Base-by-base conservation (phyloP, 1,140 invertebrate genomes). In the Sarcophaga peregrina region DNA sequence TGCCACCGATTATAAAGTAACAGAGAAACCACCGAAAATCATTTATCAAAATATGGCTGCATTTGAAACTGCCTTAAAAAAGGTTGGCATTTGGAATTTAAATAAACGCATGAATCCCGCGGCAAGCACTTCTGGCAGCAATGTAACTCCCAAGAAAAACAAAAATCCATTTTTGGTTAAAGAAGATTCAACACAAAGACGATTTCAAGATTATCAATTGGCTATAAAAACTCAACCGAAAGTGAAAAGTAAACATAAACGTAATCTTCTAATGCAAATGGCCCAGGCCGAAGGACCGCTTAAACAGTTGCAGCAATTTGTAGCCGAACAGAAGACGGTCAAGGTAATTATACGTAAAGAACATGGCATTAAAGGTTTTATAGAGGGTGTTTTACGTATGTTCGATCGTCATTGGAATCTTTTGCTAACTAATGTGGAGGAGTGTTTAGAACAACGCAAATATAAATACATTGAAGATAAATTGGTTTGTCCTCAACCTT, bases 341-440 rank as follows among this genome's bases (percentile, higher is more conserved):
- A 95, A 95, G 92, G 94, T 94, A 45, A 91, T 93, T 80, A 94
- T 94, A 0, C 92, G 95, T 73, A 93, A 93, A 82, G 93, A 92
- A 25, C 87, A 87, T 15, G 93, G 93, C 11, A 91, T 98, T 20
- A 92, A 96, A 84, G 96, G 97, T 17, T 93, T 93, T 83, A 93
- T 96, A 83, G 94, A 94, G 82, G 98, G 96, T 5, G 95, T 93
- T 85, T 91, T 99, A 46, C 93, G 95, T 17, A 96, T 96, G 8
- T 99, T 98, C 91, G 98, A 99, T 91, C 98, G 97, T 90, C 96
- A 98, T 88, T 98, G 96, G 95, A 99, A 99, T 91, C 90, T 99
- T 83, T 95, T 96, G 8, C 90, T 99, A 50, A 93, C 93, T 62
- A 96, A 98, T 91, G 97, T 97, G 5, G 93, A 95, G 78, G 97